Percentiles rank a stretch among this genome's conserved stretches.
Evolutionary conservation across 2,888 invertebrate genomes (phyloP).

Genomic region (Conomelus anceps): DNA sequence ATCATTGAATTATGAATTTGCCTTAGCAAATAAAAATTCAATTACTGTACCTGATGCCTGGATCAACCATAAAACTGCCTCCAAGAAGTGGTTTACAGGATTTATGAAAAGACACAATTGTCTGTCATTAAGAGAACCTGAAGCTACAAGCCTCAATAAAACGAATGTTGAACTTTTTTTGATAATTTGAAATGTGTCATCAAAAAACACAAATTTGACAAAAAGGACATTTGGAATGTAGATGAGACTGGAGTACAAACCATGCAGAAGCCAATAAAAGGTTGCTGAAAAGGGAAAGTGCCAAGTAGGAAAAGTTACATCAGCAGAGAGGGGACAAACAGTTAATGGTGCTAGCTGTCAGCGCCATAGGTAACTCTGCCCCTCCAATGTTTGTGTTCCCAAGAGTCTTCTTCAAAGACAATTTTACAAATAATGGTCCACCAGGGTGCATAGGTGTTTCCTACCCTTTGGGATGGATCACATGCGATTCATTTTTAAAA

Average conservation of each 20-base stretch:
- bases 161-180: not conserved
- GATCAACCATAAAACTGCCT: not conserved
- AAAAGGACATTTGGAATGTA: slow-evolving; percentile 21
- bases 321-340: slow-evolving; percentile 33
- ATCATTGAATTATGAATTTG: not conserved
- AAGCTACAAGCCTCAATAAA: not conserved
- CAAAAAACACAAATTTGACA: not conserved
- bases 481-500: slow-evolving; percentile 19
- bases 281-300: slow-evolving; percentile 28
- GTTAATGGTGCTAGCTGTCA: slow-evolving; percentile 30
- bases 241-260: slow-evolving; percentile 31
- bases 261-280: slow-evolving; percentile 30
- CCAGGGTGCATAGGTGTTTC: slow-evolving; percentile 30
- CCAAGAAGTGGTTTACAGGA: not conserved
- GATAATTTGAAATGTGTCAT: not conserved
- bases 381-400: slow-evolving; percentile 35
- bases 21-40: not conserved
- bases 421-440: slow-evolving; percentile 37
- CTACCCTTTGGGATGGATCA: slow-evolving; percentile 36
- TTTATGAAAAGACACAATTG: not conserved
- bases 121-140: not conserved
- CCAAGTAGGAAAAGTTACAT: slow-evolving; percentile 33
- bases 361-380: slow-evolving; percentile 30
- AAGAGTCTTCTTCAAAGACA: slow-evolving; percentile 29
- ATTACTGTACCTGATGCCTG: not conserved